Percentiles rank a stretch among this genome's conserved stretches.
phyloP scores from a whole-genome alignment of 2,113 vertebrate genomes.

The Labeo catla region DNA sequence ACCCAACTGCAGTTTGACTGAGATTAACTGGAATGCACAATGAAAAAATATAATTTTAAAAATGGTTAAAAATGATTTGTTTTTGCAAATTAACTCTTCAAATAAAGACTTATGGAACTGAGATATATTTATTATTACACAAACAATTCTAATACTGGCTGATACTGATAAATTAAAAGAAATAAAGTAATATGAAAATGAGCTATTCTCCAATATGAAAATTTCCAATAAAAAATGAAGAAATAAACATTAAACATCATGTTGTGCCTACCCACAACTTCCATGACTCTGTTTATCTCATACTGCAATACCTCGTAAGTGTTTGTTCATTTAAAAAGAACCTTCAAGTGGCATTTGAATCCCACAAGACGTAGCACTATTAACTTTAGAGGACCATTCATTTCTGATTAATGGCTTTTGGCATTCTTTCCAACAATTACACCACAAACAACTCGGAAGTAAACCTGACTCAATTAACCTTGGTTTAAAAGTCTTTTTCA shows the following conservation, averaged over 20 bases:
- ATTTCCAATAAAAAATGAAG: no score
- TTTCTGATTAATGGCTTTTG: constrained; percentile 1
- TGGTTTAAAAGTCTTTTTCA: neutral
- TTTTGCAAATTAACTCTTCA: no score
- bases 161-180: neutral
- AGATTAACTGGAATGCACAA: no score
- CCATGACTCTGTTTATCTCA: neutral
- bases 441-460: constrained; percentile 12
- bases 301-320: neutral
- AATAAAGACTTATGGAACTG: neutral
- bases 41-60: no score
- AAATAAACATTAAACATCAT: neutral
- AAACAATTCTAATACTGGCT: no score
- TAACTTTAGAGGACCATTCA: neutral
- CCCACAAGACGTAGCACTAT: neutral
- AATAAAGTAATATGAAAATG: neutral
- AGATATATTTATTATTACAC: neutral
- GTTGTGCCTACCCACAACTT: neutral
- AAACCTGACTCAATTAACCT: constrained; percentile 11
- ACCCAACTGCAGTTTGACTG: no score
- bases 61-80: no score
- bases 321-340: neutral
- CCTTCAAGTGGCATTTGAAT: constrained; percentile 2
- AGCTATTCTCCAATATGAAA: no score
- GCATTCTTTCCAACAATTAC: neutral